Conservation (phyloP, 2,113 vertebrate genomes). For the Sorex fumeus region DNA sequence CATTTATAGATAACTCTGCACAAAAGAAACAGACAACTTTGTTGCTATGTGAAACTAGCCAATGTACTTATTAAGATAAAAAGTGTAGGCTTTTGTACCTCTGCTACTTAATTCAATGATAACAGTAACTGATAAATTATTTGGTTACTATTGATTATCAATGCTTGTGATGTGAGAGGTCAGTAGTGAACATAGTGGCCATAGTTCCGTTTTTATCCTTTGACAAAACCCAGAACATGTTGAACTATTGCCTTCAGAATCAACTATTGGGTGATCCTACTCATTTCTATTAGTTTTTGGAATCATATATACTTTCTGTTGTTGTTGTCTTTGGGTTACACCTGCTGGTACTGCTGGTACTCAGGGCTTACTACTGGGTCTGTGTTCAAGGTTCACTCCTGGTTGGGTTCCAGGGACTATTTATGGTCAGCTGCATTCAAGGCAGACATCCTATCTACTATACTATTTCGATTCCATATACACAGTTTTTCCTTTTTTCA, state of each 20-base stretch:
- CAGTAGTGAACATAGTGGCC: not conserved
- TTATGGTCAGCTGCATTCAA: too few relatives aligned
- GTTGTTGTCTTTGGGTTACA: too few relatives aligned
- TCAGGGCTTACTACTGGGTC: too few relatives aligned
- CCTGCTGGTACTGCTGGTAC: too few relatives aligned
- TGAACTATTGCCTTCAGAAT: not conserved
- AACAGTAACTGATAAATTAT: not conserved
- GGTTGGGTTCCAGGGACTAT: too few relatives aligned
- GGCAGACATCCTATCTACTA: too few relatives aligned
- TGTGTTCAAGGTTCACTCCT: too few relatives aligned
- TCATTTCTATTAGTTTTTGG: slow-evolving; percentile 33
- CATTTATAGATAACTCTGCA: not conserved
- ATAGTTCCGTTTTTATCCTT: not conserved
- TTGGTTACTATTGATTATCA: not conserved
- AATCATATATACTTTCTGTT: not conserved
- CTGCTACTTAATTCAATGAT: too few relatives aligned
- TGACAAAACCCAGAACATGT: not conserved
- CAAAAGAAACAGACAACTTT: not conserved
- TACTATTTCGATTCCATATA: not conserved
- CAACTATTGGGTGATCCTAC: not conserved
- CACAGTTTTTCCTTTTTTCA: not conserved
- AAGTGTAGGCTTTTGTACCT: not conserved
- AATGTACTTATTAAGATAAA: not conserved
- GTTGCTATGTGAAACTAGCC: not conserved
- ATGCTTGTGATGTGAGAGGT: not conserved